Evolutionary conservation across 2,888 invertebrate genomes (phyloP), one percentile per base, ranked within the genome.

Genomic region (Acheta domesticus): DNA sequence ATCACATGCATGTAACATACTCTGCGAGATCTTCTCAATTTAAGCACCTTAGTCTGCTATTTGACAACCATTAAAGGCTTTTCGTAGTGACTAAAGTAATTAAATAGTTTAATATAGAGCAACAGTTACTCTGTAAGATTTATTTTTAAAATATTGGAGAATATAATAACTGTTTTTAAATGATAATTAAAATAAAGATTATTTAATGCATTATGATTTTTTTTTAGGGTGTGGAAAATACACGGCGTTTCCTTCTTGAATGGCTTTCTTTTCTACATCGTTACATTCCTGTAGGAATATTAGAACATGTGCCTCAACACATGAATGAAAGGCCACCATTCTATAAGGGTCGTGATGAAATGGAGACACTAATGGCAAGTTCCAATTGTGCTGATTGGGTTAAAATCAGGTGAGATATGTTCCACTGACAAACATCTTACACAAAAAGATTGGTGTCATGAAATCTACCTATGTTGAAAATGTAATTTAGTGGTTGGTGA

Each of bases 201-300:
- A 36, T 36, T 36, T 8, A 36, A 36, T 36, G 36, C 36, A 36
- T 36, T 36, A 36, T 36, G 5, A 1, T 8, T 36, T 36, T 36
- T n/a, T 83, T 85, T 16, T 85, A 89, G 86, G 99, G 99, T 62
- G 96, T 99, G 23, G 98, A 98, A 87, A 97, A 93, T 82, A 98
- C 98, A 0, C 85, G 91, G 20, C 85, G 93, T 82, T 99, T 99
- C 87, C 89, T 99, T 82, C 89, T 98, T 36, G 98, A 98, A 87
- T 98, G 97, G 97, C 89, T 96, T 81, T 97, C 97, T 12, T 97
- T 97, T 87, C 88, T 95, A 80, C 93, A 96, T 86, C 93, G 99
- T 82, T 99, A 99, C 87, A 92, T 99, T 83, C 99, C 99, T 19
- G 94, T 96, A 49, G 98, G 97, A 5, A 86, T 99, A 78, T 88